These are phyloP conservation scores for Thaumatotibia leucotreta DNA, from an alignment of 1,140 invertebrate species.

Conservation along the genomic window DNA sequence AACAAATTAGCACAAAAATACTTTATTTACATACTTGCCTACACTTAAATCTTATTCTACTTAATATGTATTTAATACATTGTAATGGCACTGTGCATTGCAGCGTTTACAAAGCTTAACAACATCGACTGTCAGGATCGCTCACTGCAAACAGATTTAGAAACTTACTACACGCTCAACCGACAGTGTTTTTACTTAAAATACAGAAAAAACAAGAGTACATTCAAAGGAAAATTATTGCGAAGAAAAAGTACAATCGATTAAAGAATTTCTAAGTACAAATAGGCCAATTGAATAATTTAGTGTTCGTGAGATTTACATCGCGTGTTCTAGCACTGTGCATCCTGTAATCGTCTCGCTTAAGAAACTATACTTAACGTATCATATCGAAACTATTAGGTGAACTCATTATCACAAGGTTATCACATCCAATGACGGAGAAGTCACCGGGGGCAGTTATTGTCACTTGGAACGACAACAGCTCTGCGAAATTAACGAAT, in stretches of 20 bases:
- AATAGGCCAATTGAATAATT: conserved; percentile 34
- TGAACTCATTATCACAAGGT: conserved; percentile 60
- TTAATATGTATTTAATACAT: not conserved
- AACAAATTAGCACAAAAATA: not conserved
- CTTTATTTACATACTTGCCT: not conserved
- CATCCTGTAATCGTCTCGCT: conserved; percentile 40
- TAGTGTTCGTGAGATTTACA: conserved; percentile 28
- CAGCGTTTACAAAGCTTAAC: not conserved
- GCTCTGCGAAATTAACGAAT: not conserved
- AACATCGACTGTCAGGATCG: not conserved
- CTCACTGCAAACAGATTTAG: not conserved
- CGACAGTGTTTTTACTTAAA: not conserved
- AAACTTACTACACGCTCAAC: not conserved
- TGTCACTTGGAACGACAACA: not conserved
- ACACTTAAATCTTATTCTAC: not conserved
- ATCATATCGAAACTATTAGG: conserved; percentile 27
- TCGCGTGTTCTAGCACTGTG: conserved; percentile 71
- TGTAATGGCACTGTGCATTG: not conserved
- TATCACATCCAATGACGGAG: conserved; percentile 38
- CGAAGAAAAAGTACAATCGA: not conserved
- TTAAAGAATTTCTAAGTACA: conserved; percentile 40
- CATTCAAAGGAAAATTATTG: not conserved
- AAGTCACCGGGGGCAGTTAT: not conserved
- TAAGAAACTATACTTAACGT: conserved; percentile 46
- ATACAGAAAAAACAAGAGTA: too few species aligned